Conservation (phyloP, 2,113 vertebrate genomes). For the Promerops cafer region DNA sequence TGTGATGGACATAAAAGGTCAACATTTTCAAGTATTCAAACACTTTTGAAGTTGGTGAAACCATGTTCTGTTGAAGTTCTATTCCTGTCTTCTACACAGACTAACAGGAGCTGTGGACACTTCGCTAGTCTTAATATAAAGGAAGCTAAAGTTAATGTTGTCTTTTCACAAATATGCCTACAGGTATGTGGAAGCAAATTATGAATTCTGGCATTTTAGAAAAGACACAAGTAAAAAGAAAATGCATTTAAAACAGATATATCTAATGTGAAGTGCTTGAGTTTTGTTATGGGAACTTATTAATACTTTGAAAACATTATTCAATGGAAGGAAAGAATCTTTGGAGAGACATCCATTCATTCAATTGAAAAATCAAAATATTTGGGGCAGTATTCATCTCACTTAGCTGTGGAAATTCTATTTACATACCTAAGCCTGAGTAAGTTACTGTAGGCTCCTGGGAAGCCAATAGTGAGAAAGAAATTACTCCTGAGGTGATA, state of each 20-base stretch:
- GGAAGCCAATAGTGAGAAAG: background rate
- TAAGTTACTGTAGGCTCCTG: background rate
- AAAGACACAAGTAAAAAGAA: background rate
- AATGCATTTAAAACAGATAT: background rate
- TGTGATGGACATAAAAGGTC: background rate
- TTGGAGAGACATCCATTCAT: background rate
- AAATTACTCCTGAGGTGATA: background rate
- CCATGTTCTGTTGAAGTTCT: background rate
- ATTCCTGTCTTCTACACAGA: background rate
- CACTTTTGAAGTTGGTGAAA: background rate
- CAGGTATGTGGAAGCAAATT: background rate
- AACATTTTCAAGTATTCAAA: background rate
- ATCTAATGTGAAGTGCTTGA: background rate
- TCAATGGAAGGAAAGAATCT: background rate
- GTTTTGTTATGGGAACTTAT: background rate
- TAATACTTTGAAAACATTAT: background rate
- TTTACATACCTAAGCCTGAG: background rate
- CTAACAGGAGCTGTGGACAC: background rate
- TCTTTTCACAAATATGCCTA: background rate
- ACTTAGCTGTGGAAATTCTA: background rate
- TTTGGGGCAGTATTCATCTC: background rate
- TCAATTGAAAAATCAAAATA: background rate
- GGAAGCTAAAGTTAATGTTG: background rate
- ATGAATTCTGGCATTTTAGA: background rate
- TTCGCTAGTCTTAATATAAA: background rate